These are phyloP conservation scores for Bettongia penicillata DNA, from an alignment of 2,113 vertebrate genomes.

Conservation along the genomic window DNA sequence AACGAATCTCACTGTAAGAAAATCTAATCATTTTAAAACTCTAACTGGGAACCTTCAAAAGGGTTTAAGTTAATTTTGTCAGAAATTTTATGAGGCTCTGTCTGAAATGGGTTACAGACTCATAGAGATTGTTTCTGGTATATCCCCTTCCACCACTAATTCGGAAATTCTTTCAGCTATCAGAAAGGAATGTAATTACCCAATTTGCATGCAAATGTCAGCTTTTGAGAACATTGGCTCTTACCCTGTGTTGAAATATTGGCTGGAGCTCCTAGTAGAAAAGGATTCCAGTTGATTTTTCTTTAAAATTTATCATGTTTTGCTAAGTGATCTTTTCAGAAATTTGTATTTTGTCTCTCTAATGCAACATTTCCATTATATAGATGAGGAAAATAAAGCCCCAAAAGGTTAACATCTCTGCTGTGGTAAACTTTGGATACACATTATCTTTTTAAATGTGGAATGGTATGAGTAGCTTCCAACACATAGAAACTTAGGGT, in stretches of 20 bases:
- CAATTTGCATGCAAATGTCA: slow-evolving; percentile 36
- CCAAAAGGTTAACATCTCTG: neutral
- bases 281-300: slow-evolving; percentile 29
- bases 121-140: slow-evolving; percentile 13
- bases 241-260: neutral
- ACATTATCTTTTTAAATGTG: neutral
- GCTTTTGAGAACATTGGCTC: slow-evolving; percentile 25
- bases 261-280: neutral
- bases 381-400: neutral
- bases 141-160: neutral
- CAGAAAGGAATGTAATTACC: neutral
- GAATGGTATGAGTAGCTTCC: neutral
- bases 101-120: slow-evolving; percentile 12
- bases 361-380: neutral
- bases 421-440: neutral
- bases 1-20: neutral
- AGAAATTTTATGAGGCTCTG: slow-evolving; percentile 22
- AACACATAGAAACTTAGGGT: neutral
- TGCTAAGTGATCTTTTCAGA: neutral
- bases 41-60: slow-evolving; percentile 17
- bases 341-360: neutral
- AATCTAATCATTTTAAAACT: neutral
- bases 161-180: slow-evolving; percentile 28
- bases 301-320: slow-evolving; percentile 8
- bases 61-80: neutral